phyloP scores from a whole-genome alignment of 2,797 vertebrate species.

The Clarias fuscus region DNA sequence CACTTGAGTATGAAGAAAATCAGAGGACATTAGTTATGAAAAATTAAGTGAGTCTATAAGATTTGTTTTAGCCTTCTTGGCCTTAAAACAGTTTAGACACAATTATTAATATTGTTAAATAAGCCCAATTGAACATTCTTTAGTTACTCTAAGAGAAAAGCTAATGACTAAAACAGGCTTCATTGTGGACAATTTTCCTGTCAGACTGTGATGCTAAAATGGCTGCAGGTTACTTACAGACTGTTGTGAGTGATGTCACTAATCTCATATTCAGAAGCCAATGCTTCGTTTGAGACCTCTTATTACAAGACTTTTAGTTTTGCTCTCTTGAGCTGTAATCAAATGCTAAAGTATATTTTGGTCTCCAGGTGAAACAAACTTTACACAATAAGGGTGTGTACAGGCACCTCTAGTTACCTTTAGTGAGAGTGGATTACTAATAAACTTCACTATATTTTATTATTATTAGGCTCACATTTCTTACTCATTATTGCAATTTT shows the following conservation, averaged over 20 bases:
- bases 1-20: neutral
- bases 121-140: neutral
- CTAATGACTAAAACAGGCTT: neutral
- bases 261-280: neutral
- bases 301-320: constrained; percentile 9
- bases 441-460: neutral
- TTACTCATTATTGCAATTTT: neutral
- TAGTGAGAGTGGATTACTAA: neutral
- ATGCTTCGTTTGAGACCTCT: constrained; percentile 4
- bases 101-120: neutral
- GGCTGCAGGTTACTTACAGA: neutral
- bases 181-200: neutral
- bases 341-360: constrained; percentile 15
- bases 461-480: neutral
- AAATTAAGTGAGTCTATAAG: neutral
- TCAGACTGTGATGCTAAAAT: neutral
- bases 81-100: neutral
- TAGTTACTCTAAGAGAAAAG: neutral
- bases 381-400: neutral
- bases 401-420: neutral
- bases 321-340: neutral
- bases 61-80: no score
- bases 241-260: neutral
- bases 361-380: neutral
- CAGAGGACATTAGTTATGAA: neutral